phyloP scores from a whole-genome alignment of 2,797 vertebrate genomes.

The Enteromius radiatus region DNA sequence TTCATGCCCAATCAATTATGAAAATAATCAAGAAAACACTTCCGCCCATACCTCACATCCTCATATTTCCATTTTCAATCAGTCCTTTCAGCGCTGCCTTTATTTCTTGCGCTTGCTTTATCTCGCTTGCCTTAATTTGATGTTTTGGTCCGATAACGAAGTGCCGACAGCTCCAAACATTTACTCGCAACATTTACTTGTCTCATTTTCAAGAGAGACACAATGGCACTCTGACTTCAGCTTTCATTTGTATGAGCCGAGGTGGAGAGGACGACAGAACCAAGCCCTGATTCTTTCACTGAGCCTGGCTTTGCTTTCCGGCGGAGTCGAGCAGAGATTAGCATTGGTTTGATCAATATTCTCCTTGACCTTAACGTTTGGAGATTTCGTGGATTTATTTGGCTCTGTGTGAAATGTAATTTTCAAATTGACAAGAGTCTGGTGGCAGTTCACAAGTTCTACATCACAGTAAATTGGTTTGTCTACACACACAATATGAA shows the following conservation, averaged over 20 bases:
- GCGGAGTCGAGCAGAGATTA: background rate
- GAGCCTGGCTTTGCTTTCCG: conserved; percentile 15
- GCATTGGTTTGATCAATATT: conserved; percentile 16
- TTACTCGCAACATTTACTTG: conserved; percentile 64
- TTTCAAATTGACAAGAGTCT: background rate
- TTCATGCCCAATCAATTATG: conserved; percentile 71
- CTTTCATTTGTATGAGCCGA: conserved; percentile 73
- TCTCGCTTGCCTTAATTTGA: conserved; percentile 81
- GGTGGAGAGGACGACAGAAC: conserved; percentile 70
- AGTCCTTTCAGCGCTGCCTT: conserved; percentile 51
- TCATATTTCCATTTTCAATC: conserved; percentile 64
- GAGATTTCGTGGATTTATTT: conserved; percentile 9
- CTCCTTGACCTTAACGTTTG: conserved; percentile 12
- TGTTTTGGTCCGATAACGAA: conserved; percentile 77
- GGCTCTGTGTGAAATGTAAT: background rate
- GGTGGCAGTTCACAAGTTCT: background rate
- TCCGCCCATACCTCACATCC: conserved; percentile 35
- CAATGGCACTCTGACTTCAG: conserved; percentile 70
- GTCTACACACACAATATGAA: background rate
- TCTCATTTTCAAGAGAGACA: conserved; percentile 63
- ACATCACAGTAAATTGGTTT: background rate
- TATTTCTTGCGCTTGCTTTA: conserved; percentile 66
- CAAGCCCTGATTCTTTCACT: conserved; percentile 64
- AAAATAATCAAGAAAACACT: conserved; percentile 64
- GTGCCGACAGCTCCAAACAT: conserved; percentile 66